Conservation (phyloP, 2,888 invertebrate genomes). For the Anoncus sp. region DNA sequence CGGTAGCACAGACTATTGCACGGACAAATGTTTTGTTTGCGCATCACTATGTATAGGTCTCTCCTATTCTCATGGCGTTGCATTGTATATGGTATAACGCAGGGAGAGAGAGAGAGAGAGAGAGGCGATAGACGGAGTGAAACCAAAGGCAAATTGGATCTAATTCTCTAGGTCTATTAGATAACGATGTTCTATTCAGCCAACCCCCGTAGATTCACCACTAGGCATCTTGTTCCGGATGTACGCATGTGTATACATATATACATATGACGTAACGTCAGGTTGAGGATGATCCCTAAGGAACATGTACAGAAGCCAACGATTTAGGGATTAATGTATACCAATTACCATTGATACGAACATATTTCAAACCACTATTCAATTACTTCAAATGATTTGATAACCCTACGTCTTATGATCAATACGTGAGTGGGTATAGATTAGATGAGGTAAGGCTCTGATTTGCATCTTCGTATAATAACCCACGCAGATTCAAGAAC, state of each 20-base stretch:
- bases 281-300: constrained; percentile 2
- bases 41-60: constrained; percentile 2
- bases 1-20: constrained; percentile 46
- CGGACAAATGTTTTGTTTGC: constrained; percentile 61
- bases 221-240: constrained; percentile 54
- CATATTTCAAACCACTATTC: background rate
- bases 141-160: constrained; percentile 62
- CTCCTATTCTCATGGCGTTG: constrained; percentile 17
- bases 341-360: background rate
- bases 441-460: no score
- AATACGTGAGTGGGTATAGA: no score
- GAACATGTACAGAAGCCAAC: background rate
- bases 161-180: constrained; percentile 63
- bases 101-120: constrained; percentile 6
- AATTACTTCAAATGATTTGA: background rate
- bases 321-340: background rate
- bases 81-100: constrained; percentile 34
- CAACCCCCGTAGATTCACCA: constrained; percentile 40
- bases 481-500: no score
- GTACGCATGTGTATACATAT: constrained; percentile 9
- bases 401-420: no score
- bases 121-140: constrained; percentile 29
- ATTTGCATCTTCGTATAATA: no score
- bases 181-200: constrained; percentile 64
- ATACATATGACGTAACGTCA: background rate